These are phyloP conservation scores for Girardinus metallicus DNA, from an alignment of 2,797 vertebrate species.

Conservation along the genomic window DNA sequence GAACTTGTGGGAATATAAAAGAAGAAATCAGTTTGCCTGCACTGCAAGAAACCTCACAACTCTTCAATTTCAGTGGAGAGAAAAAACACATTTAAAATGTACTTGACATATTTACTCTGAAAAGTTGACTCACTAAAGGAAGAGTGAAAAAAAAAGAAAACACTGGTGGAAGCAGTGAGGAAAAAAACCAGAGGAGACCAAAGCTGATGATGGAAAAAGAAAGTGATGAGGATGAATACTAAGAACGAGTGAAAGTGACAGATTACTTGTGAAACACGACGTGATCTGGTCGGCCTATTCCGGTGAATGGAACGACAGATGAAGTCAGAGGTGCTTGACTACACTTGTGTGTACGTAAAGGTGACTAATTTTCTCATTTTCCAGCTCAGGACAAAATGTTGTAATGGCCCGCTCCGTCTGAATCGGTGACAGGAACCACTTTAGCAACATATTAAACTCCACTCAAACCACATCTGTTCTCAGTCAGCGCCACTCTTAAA, in stretches of 20 bases:
- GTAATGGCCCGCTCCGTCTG: constrained; percentile 52
- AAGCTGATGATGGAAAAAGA: constrained; percentile 41
- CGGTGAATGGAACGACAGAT: constrained; percentile 38
- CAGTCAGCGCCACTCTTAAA: constrained; percentile 72
- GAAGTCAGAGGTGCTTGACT: constrained; percentile 58
- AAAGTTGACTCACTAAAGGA: constrained; percentile 24
- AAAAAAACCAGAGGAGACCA: constrained; percentile 35
- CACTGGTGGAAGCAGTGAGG: constrained; percentile 26
- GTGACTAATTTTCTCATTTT: constrained; percentile 77
- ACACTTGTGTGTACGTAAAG: constrained; percentile 62
- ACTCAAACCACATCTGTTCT: constrained; percentile 71
- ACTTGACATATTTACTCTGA: constrained; percentile 16
- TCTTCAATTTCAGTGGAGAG: not conserved
- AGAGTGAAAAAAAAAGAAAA: constrained; percentile 22
- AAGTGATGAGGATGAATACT: constrained; percentile 50
- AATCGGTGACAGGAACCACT: constrained; percentile 60
- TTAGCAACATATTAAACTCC: constrained; percentile 72
- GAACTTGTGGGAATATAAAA: not conserved
- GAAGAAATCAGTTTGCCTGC: constrained; percentile 21
- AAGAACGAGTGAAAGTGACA: constrained; percentile 55
- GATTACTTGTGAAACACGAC: constrained; percentile 61
- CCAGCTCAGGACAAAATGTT: constrained; percentile 67
- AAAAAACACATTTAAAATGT: not conserved
- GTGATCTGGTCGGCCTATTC: constrained; percentile 42
- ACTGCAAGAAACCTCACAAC: not conserved